Evolutionary conservation across 2,888 invertebrate genomes (phyloP).

Genomic region (Drosophila cracens): DNA sequence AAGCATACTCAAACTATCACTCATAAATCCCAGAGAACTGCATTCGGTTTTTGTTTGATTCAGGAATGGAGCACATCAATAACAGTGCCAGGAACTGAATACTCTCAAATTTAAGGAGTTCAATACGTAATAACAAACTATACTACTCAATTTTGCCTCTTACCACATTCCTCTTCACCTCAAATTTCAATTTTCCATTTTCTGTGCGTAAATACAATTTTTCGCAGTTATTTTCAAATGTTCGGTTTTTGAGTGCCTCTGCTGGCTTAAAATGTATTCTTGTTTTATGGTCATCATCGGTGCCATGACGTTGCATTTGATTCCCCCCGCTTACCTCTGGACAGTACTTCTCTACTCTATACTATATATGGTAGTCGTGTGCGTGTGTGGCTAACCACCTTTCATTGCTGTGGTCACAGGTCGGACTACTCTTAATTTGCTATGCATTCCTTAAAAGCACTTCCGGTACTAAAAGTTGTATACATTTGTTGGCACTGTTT

Average conservation of each 20-base stretch:
- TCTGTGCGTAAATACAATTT: conserved; percentile 46
- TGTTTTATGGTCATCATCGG: conserved; percentile 52
- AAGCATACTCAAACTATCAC: not conserved
- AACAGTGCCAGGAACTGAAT: conserved; percentile 11
- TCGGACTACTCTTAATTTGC: conserved; percentile 31
- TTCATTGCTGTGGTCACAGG: conserved; percentile 66
- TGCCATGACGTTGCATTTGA: conserved; percentile 10
- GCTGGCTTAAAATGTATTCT: conserved; percentile 30
- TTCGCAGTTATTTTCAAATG: conserved; percentile 41
- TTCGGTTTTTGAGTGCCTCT: conserved; percentile 28
- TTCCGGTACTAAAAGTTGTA: conserved; percentile 18
- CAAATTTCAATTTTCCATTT: conserved; percentile 63
- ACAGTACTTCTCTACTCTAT: not conserved
- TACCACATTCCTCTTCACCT: conserved; percentile 31
- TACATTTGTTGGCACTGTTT: conserved; percentile 27
- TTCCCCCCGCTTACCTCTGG: not conserved
- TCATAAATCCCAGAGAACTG: not conserved
- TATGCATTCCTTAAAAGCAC: conserved; percentile 23
- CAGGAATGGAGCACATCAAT: not conserved
- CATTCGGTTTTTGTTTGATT: not conserved
- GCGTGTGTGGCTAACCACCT: conserved; percentile 61
- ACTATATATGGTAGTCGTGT: conserved; percentile 5
- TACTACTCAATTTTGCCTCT: not conserved
- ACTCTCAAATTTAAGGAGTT: conserved; percentile 13
- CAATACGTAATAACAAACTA: not conserved